phyloP scores from a whole-genome alignment of 2,888 invertebrate genomes.

The Troides helena region DNA sequence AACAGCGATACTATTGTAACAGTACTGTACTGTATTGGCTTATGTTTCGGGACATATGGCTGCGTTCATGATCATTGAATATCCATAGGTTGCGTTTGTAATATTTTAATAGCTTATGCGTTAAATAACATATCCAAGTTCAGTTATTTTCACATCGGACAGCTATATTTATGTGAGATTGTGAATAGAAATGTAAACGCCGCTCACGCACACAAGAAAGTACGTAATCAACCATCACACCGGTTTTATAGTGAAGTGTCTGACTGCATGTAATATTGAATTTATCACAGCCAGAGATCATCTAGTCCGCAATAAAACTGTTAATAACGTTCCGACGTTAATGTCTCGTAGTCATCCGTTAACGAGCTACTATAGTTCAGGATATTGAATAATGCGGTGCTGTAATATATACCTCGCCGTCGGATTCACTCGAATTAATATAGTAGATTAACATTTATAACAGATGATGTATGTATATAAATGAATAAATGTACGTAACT shows the following conservation, averaged over 20 bases:
- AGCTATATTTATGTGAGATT: not conserved
- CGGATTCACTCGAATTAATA: conserved; percentile 25
- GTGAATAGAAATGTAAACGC: not conserved
- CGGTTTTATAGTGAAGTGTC: not conserved
- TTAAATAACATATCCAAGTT: not conserved
- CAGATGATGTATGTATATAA: not conserved
- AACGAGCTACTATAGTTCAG: conserved; percentile 3
- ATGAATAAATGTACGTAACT: not conserved
- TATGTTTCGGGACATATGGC: no score
- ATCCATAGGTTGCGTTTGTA: no score
- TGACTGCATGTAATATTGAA: not conserved
- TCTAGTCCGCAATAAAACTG: conserved; percentile 8
- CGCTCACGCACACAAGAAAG: not conserved
- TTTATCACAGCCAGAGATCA: not conserved
- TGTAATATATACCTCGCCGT: conserved; percentile 3
- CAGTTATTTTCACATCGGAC: not conserved
- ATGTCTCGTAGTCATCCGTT: conserved; percentile 5
- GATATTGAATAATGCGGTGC: conserved; percentile 22
- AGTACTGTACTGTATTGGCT: no score
- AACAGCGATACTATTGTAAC: no score
- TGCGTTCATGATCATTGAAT: no score
- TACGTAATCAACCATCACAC: not conserved
- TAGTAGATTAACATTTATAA: conserved; percentile 13
- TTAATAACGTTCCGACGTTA: conserved; percentile 2
- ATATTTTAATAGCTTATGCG: not conserved